Percentiles rank a stretch among this genome's conserved stretches.
Conservation (phyloP, 2,113 vertebrate species). For the Gallinago undulata region DNA sequence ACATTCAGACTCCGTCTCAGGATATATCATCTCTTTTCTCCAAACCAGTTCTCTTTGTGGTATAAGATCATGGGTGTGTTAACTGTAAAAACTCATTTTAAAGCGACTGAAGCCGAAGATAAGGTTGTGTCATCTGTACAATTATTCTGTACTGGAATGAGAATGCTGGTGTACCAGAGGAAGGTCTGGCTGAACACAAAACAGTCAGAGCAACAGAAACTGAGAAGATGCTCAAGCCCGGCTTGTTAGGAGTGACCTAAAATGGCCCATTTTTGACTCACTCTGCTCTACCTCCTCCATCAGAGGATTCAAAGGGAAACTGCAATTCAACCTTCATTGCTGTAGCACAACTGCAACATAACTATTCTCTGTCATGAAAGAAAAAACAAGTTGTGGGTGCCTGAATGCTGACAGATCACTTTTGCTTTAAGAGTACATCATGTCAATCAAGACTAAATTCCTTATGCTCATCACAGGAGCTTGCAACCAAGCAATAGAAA, state of each 20-base stretch:
- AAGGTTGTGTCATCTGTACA: slow-evolving; percentile 24
- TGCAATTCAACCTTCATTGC: slow-evolving; percentile 39
- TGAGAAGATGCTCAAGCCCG: slow-evolving; percentile 24
- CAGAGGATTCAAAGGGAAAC: slow-evolving; percentile 62
- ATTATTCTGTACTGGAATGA: slow-evolving; percentile 43
- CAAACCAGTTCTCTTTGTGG: slow-evolving; percentile 34
- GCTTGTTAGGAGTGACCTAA: slow-evolving; percentile 54
- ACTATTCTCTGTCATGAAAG: slow-evolving; percentile 56
- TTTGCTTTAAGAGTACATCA: slow-evolving; percentile 60
- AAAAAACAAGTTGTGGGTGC: slow-evolving; percentile 56
- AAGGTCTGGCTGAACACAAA: slow-evolving; percentile 29
- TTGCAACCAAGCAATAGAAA: slow-evolving; percentile 45
- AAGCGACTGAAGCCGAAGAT: not conserved
- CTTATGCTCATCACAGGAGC: slow-evolving; percentile 52
- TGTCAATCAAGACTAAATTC: slow-evolving; percentile 57
- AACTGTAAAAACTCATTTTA: slow-evolving; percentile 56
- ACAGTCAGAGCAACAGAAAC: slow-evolving; percentile 58
- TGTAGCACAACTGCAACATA: slow-evolving; percentile 43
- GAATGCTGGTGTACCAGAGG: not conserved
- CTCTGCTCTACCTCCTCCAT: slow-evolving; percentile 30
- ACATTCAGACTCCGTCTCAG: not conserved
- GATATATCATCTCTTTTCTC: not conserved
- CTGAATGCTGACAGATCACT: slow-evolving; percentile 53
- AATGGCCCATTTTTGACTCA: slow-evolving; percentile 49
- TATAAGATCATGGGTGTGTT: not conserved